phyloP scores from a whole-genome alignment of 2,888 invertebrate genomes.

The Trachelus troglodyta region DNA sequence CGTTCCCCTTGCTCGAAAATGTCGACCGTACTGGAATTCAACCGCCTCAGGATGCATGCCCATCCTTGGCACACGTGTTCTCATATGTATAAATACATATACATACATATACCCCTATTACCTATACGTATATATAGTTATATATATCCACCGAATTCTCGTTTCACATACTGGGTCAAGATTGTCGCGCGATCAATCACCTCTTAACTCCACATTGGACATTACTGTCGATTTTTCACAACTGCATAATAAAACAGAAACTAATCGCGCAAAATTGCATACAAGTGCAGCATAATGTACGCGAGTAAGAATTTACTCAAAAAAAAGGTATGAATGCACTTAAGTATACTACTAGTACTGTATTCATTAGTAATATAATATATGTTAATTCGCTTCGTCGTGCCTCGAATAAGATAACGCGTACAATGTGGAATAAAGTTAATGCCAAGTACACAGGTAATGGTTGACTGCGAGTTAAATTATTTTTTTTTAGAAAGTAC shows the following conservation, averaged over 20 bases:
- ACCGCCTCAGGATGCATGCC: constrained; percentile 10
- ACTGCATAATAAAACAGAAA: neutral
- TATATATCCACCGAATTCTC: constrained; percentile 36
- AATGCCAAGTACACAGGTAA: neutral
- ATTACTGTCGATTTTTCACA: neutral
- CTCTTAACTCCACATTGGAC: neutral
- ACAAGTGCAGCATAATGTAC: neutral
- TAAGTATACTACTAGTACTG: neutral
- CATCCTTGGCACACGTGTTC: neutral
- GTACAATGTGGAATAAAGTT: neutral
- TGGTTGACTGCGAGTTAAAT: neutral
- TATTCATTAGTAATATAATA: neutral
- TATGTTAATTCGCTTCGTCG: neutral
- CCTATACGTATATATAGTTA: neutral
- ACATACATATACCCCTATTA: neutral
- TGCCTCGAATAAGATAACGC: neutral
- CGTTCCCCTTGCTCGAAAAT: constrained; percentile 24
- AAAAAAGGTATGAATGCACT: neutral
- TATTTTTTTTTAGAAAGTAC: constrained; percentile 4
- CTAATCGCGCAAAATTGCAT: neutral
- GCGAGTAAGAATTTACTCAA: neutral
- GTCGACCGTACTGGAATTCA: constrained; percentile 15
- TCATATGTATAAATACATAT: neutral
- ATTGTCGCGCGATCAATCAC: constrained; percentile 5
- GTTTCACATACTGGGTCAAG: constrained; percentile 57